These are phyloP conservation scores for Temnothorax rugatulus DNA, from an alignment of 2,888 invertebrate genomes.

Conservation along the genomic window DNA sequence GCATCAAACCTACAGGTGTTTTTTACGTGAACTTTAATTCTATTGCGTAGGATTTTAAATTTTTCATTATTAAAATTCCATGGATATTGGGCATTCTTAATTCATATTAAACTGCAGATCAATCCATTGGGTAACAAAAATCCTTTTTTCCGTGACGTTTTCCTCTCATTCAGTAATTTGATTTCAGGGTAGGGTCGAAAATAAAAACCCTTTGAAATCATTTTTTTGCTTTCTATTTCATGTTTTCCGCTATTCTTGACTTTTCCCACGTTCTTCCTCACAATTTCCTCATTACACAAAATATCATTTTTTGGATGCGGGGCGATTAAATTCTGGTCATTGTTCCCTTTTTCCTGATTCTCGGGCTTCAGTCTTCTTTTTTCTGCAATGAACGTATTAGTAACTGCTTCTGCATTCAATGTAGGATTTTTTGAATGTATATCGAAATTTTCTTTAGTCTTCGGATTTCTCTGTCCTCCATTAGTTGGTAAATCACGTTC, in stretches of 20 bases:
- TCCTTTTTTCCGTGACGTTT: not conserved
- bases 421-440: too few species aligned
- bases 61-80: not conserved
- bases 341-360: too few species aligned
- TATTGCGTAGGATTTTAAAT: not conserved
- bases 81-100: not conserved
- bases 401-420: too few species aligned
- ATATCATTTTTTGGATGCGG: not conserved
- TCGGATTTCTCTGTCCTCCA: too few species aligned
- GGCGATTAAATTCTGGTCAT: too few species aligned
- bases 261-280: not conserved
- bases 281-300: not conserved
- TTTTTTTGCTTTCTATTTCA: not conserved
- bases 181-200: not conserved
- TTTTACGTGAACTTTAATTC: not conserved
- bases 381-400: too few species aligned
- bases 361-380: too few species aligned
- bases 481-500: too few species aligned
- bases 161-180: not conserved
- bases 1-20: not conserved
- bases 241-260: not conserved
- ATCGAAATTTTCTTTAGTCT: too few species aligned
- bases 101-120: not conserved
- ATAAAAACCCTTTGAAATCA: constrained; percentile 1
- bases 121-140: not conserved